Evolutionary conservation across 2,888 invertebrate species (phyloP).

Genomic region (Macrophya alboannulata): DNA sequence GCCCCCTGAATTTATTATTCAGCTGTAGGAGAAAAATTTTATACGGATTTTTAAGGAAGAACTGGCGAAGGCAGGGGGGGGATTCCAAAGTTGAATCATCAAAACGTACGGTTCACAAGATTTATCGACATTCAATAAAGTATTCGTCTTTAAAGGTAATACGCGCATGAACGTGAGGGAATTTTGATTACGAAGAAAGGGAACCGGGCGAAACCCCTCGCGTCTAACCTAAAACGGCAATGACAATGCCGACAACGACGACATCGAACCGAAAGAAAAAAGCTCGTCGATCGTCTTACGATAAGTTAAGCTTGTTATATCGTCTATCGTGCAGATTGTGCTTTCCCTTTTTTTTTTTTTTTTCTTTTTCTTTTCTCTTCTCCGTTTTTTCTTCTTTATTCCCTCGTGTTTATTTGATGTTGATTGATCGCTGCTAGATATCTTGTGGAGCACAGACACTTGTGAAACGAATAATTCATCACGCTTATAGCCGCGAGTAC

Average conservation of each 20-base stretch:
- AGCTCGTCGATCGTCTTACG: conserved; percentile 31
- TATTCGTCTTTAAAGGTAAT: neutral
- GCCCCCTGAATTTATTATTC: neutral
- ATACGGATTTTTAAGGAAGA: neutral
- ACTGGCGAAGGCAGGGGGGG: neutral
- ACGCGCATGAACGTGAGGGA: neutral
- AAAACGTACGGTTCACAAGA: neutral
- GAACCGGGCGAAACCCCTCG: neutral
- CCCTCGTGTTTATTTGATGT: neutral
- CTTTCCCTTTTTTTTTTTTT: neutral
- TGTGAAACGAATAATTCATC: neutral
- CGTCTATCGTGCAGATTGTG: neutral
- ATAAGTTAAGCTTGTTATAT: conserved; percentile 34
- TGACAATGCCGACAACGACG: neutral
- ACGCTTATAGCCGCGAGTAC: neutral
- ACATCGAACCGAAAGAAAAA: conserved; percentile 8
- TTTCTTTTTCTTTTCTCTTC: neutral
- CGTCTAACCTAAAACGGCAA: neutral
- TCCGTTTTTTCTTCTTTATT: neutral
- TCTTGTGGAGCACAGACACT: neutral
- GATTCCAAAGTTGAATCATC: neutral
- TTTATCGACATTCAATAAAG: conserved; percentile 12
- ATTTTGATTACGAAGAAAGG: neutral
- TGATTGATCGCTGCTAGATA: conserved; percentile 16
- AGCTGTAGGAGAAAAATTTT: neutral